Percentiles rank a stretch among this genome's conserved stretches.
These are phyloP conservation scores for Drosophila quadrilineata DNA, from an alignment of 1,140 invertebrate genomes.

Conservation along the genomic window DNA sequence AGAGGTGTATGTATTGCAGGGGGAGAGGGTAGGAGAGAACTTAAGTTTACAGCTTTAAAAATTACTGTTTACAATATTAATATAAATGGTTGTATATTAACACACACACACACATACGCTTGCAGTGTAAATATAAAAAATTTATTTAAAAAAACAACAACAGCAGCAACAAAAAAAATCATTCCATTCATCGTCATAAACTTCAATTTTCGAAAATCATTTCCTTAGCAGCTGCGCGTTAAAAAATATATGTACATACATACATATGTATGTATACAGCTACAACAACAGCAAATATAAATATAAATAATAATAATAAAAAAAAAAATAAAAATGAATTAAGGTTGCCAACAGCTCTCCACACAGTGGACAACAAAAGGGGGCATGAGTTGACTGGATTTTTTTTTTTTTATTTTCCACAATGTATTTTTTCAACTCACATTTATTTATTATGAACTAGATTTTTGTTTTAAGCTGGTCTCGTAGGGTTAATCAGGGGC, in stretches of 20 bases:
- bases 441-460: conserved; percentile 22
- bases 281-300: conserved; percentile 43
- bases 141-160: conserved; percentile 35
- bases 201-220: conserved; percentile 81
- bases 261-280: too few species aligned
- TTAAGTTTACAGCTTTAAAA: conserved; percentile 62
- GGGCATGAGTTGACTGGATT: conserved; percentile 52
- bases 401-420: too few species aligned
- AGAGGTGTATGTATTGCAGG: too few species aligned
- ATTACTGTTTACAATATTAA: conserved; percentile 69
- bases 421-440: too few species aligned
- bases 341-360: too few species aligned
- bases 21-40: conserved; percentile 45
- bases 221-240: conserved; percentile 78
- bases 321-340: conserved; percentile 65
- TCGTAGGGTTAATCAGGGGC: conserved; percentile 1
- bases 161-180: conserved; percentile 46
- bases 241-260: too few species aligned
- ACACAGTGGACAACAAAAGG: conserved; percentile 77
- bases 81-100: conserved; percentile 66
- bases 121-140: conserved; percentile 1
- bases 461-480: too few species aligned
- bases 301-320: conserved; percentile 45
- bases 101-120: conserved; percentile 30
- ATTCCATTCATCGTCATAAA: conserved; percentile 81